Evolutionary conservation across 2,113 vertebrate species (phyloP), one percentile per base, ranked within the genome.

Genomic region (Ceyx cyanopectus): DNA sequence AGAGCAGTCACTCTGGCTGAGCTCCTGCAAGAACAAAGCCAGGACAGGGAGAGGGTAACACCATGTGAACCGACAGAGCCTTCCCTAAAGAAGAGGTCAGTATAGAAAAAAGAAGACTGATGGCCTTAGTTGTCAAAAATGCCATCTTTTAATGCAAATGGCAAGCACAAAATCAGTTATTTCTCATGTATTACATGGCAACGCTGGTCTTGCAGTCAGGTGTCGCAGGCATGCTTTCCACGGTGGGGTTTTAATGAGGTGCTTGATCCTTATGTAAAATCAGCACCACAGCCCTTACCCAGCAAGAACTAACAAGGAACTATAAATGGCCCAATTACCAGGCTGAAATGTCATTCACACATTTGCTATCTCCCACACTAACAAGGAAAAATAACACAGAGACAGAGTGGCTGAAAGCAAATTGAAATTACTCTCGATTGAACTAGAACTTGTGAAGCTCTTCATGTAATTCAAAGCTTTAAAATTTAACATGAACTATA

Each of bases 291-390:
- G 66, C 77, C 79, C 86, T 85, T 65, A 74, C 63, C 90, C 92
- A 85, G 63, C 61, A 79, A 90, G 79, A 94, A 85, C 89, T 81
- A 97, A 93, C 73, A 97, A 96, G 96, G 82, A 84, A 91, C 79
- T 96, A 96, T 90, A 97, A 97, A 95, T 78, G 70, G 57, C 87
- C 88, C 95, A 96, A 95, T 96, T 96, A 96, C 80, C 82, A 93
- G 72, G 87, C 84, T 91, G 78, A 92, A 97, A 95, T 95, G 90
- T 86, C 91, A 91, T 82, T 96, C 95, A 92, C 84, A 92, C 66
- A 85, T 97, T 92, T 92, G 67, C 96, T 97, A 95, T 95, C 72
- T 65, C 90, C 56, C 91, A 94, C 78, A 96, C 81, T 84, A 96
- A 93, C 74, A 96, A 92, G 93, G 94, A 97, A 95, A 91, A 94